Percentiles rank a stretch among this genome's conserved stretches.
These are phyloP conservation scores for Calephelis nemesis DNA, from an alignment of 1,140 invertebrate species.

Conservation along the genomic window DNA sequence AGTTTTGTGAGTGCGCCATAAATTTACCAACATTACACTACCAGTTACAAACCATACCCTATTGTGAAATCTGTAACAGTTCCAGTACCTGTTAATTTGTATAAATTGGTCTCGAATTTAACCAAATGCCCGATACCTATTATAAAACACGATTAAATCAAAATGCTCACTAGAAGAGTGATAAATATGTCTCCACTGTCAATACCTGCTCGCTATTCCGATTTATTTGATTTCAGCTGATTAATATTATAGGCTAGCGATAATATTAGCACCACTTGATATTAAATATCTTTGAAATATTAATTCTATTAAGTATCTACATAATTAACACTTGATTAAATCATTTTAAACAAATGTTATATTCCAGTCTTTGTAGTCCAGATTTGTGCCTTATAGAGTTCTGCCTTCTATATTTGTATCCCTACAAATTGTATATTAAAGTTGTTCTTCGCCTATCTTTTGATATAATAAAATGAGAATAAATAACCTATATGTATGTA, in stretches of 20 bases:
- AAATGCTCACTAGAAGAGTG: conserved; percentile 8
- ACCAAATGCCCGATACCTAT: conserved; percentile 9
- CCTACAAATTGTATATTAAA: too few relatives aligned
- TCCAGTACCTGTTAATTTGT: background rate
- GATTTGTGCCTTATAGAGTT: too few relatives aligned
- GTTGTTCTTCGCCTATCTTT: too few relatives aligned
- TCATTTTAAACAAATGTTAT: too few relatives aligned
- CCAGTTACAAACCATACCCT: background rate
- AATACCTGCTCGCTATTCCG: conserved; percentile 12
- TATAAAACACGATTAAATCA: conserved; percentile 8
- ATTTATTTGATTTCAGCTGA: conserved; percentile 20
- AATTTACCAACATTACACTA: too few relatives aligned
- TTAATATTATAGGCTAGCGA: conserved; percentile 7
- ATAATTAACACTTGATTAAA: too few relatives aligned
- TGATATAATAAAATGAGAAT: too few relatives aligned
- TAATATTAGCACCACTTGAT: conserved; percentile 21
- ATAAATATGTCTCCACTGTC: conserved; percentile 20
- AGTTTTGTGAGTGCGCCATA: too few relatives aligned
- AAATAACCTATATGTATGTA: too few relatives aligned
- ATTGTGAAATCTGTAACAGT: background rate
- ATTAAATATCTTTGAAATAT: background rate
- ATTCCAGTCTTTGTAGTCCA: too few relatives aligned
- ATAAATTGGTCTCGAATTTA: conserved; percentile 5
- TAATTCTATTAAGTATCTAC: too few relatives aligned
- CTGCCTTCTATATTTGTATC: too few relatives aligned